These are phyloP conservation scores for Sipha maydis DNA, from an alignment of 2,888 invertebrate species.

Conservation along the genomic window DNA sequence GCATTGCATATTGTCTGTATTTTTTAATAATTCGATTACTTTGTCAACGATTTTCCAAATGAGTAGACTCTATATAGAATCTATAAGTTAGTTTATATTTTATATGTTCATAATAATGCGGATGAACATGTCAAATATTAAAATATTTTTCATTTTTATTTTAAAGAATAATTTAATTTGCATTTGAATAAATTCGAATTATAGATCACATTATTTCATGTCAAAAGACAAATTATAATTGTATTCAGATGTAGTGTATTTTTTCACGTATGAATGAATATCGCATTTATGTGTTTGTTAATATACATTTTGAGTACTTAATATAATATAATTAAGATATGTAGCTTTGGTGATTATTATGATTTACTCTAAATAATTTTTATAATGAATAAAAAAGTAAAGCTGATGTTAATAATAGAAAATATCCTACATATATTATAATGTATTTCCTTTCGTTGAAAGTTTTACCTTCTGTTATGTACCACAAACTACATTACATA, in stretches of 20 bases:
- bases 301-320: neutral
- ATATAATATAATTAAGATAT: neutral
- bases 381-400: neutral
- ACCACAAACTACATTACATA: neutral
- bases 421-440: neutral
- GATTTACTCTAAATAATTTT: neutral
- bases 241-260: neutral
- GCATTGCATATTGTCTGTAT: too few relatives aligned
- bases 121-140: neutral
- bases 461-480: neutral
- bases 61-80: neutral
- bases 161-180: neutral
- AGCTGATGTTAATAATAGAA: neutral
- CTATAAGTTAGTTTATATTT: neutral
- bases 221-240: neutral
- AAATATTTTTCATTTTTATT: neutral
- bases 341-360: neutral
- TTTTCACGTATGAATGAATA: neutral
- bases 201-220: neutral
- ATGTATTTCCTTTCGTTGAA: neutral
- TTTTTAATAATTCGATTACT: too few relatives aligned
- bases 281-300: neutral
- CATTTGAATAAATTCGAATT: conserved; percentile 5
- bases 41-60: neutral
- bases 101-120: neutral